phyloP scores from a whole-genome alignment of 1,140 invertebrate species.

The Penaeus indicus region DNA sequence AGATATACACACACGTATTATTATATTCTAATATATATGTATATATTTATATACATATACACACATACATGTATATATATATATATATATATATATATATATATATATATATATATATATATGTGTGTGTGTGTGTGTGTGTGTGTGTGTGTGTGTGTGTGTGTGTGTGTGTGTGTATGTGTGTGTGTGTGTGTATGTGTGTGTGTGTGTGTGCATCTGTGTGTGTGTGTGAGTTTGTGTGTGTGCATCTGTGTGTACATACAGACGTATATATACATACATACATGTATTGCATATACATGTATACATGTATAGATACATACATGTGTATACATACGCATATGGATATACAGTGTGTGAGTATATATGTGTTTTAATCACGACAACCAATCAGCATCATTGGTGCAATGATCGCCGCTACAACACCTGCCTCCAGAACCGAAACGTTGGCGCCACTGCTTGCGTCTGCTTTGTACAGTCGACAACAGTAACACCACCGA shows the following conservation, averaged over 20 bases:
- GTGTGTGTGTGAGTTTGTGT: not conserved
- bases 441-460: too few relatives aligned
- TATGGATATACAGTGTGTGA: not conserved
- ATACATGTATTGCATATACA: not conserved
- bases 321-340: constrained; percentile 31
- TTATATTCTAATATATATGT: too few relatives aligned
- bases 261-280: constrained; percentile 25
- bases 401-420: too few relatives aligned
- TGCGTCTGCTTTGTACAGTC: too few relatives aligned
- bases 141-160: not conserved
- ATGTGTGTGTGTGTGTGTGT: not conserved
- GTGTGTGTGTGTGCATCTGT: not conserved
- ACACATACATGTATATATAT: too few relatives aligned
- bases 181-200: not conserved
- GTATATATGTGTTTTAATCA: too few relatives aligned
- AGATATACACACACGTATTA: not conserved
- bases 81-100: not conserved
- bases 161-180: not conserved
- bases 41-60: too few relatives aligned
- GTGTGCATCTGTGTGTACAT: constrained; percentile 2
- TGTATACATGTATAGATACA: not conserved
- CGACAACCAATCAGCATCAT: too few relatives aligned
- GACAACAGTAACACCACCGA: too few relatives aligned
- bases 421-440: too few relatives aligned
- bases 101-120: constrained; percentile 5